phyloP scores from a whole-genome alignment of 2,888 invertebrate genomes.

The Xestobium rufovillosum region DNA sequence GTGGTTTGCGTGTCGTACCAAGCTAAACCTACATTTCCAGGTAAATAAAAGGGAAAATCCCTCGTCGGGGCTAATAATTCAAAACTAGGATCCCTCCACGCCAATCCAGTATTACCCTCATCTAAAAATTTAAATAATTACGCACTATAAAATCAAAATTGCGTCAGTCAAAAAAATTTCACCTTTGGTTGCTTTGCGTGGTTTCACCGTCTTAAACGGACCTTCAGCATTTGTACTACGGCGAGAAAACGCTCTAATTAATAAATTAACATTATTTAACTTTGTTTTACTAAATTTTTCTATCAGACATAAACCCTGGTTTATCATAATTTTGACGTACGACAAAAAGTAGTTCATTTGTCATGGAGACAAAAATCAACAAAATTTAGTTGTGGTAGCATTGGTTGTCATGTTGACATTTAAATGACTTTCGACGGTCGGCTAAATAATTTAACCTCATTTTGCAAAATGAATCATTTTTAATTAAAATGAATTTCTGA shows the following conservation, averaged over 20 bases:
- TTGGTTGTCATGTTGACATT: too few species aligned
- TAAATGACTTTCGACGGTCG: too few species aligned
- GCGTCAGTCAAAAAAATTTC: too few species aligned
- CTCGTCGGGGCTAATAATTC: conserved; percentile 54
- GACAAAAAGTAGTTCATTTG: too few species aligned
- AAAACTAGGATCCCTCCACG: conserved; percentile 51
- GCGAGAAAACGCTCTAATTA: conserved; percentile 33
- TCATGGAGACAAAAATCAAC: too few species aligned
- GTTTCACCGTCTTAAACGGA: conserved; percentile 35
- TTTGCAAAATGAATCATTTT: too few species aligned
- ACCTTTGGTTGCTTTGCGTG: conserved; percentile 32
- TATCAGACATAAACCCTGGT: conserved; percentile 19
- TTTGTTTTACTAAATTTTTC: conserved; percentile 11
- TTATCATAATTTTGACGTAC: conserved; percentile 30
- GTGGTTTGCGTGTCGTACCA: conserved; percentile 58
- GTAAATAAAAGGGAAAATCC: conserved; percentile 62
- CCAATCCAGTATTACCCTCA: too few species aligned
- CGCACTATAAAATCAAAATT: too few species aligned
- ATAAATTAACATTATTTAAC: conserved; percentile 15
- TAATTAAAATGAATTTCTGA: too few species aligned
- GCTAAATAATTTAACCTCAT: too few species aligned
- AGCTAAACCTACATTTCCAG: conserved; percentile 61
- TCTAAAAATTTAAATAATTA: too few species aligned
- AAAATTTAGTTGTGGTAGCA: too few species aligned
- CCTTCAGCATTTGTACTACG: conserved; percentile 34